Percentiles rank a stretch among this genome's conserved stretches.
These are phyloP conservation scores for Azemiops feae DNA, from an alignment of 2,113 vertebrate genomes.

Conservation along the genomic window DNA sequence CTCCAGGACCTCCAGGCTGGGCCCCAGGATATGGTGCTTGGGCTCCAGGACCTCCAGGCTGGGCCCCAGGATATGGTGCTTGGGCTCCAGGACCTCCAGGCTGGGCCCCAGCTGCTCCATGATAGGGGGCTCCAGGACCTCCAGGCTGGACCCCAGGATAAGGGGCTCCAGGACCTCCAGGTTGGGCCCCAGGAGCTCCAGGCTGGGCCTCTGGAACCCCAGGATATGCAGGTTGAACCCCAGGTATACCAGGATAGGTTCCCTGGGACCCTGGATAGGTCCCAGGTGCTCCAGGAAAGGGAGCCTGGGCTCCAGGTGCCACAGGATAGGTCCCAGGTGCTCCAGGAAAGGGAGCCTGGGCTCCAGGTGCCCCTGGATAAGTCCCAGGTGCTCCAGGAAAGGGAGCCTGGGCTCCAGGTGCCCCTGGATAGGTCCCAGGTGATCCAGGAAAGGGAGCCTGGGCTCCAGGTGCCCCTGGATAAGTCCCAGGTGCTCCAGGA, in stretches of 20 bases:
- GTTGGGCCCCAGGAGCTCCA: not conserved
- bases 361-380: no score
- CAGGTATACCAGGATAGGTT: not conserved
- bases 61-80: rapidly evolving
- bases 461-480: no score
- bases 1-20: not conserved
- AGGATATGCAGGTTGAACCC: not conserved
- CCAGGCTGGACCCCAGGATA: not conserved
- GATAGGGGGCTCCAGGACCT: rapidly evolving
- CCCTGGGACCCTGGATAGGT: no score
- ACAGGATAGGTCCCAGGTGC: no score
- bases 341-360: no score
- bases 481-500: no score
- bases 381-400: no score
- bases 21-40: not conserved
- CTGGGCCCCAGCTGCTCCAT: not conserved
- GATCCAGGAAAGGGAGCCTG: no score
- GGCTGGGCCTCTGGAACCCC: not conserved
- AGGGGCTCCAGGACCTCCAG: rapidly evolving
- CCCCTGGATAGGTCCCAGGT: no score
- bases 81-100: not conserved
- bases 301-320: no score
- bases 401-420: no score
- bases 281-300: no score
- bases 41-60: not conserved